phyloP scores from a whole-genome alignment of 1,140 invertebrate species.

The Camponotus pennsylvanicus region DNA sequence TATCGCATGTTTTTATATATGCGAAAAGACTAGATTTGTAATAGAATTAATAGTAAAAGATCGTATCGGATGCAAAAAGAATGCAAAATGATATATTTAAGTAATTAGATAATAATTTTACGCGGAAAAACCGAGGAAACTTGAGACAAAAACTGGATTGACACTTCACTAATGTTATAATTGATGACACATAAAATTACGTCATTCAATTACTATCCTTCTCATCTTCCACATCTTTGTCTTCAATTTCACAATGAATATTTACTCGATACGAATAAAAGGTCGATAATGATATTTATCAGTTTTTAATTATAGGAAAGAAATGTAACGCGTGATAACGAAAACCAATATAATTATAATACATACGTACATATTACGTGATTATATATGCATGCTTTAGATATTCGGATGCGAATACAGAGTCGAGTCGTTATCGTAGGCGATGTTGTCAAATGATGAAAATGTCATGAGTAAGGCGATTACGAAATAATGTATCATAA shows the following conservation, averaged over 20 bases:
- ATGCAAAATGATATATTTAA: no score
- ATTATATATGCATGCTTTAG: neutral
- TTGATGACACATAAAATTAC: conserved; percentile 2
- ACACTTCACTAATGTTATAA: no score
- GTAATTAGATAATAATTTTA: conserved; percentile 4
- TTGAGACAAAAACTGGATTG: neutral
- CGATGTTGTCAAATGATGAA: neutral
- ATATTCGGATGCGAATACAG: neutral
- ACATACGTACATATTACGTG: neutral
- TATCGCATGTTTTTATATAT: neutral
- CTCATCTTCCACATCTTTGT: neutral
- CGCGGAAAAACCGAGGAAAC: neutral
- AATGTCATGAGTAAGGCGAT: neutral
- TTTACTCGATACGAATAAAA: neutral
- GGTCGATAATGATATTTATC: neutral
- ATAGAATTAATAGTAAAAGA: neutral
- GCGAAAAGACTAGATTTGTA: neutral
- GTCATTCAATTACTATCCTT: neutral
- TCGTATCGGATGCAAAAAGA: no score
- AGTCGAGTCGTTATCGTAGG: neutral
- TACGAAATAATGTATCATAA: neutral
- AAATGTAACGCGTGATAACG: neutral
- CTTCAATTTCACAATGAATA: neutral
- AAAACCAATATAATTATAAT: neutral
- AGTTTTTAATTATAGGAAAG: neutral